phyloP scores from a whole-genome alignment of 2,113 vertebrate genomes.

The Syngnathus scovelli region DNA sequence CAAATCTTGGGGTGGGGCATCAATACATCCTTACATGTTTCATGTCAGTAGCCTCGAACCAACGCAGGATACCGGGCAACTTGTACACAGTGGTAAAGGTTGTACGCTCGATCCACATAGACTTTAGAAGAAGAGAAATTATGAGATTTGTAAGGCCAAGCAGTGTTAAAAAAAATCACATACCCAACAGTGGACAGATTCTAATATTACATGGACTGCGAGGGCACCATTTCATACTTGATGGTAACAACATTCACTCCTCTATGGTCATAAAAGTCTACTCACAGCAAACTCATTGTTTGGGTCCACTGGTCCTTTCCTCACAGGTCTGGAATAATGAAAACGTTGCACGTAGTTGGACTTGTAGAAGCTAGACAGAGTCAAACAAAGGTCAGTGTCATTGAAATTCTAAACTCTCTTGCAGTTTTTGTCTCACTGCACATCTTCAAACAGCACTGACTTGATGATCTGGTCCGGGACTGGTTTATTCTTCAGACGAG shows the following conservation, averaged over 20 bases:
- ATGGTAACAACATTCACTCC: constrained; percentile 6
- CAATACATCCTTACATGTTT: constrained; percentile 72
- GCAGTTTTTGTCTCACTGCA: not conserved
- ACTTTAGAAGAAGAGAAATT: constrained; percentile 62
- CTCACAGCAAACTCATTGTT: constrained; percentile 97
- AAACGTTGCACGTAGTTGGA: constrained; percentile 94
- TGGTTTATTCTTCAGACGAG: constrained; percentile 88
- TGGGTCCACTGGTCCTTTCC: constrained; percentile 86
- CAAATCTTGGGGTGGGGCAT: not conserved
- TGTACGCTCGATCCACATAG: constrained; percentile 98
- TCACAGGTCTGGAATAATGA: constrained; percentile 91
- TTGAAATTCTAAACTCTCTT: constrained; percentile 2
- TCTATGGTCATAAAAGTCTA: constrained; percentile 26
- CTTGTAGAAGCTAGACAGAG: constrained; percentile 86
- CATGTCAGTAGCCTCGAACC: constrained; percentile 87
- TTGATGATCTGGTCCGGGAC: constrained; percentile 98
- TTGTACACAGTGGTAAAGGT: constrained; percentile 91
- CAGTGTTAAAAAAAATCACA: no score
- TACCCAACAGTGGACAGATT: not conserved
- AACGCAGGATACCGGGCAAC: constrained; percentile 92
- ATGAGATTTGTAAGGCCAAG: not conserved
- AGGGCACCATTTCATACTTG: not conserved
- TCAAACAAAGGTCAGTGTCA: not conserved
- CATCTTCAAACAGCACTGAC: constrained; percentile 67
- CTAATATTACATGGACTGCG: not conserved